Conservation (phyloP, 2,888 invertebrate species). For the Pegoplata infirma region DNA sequence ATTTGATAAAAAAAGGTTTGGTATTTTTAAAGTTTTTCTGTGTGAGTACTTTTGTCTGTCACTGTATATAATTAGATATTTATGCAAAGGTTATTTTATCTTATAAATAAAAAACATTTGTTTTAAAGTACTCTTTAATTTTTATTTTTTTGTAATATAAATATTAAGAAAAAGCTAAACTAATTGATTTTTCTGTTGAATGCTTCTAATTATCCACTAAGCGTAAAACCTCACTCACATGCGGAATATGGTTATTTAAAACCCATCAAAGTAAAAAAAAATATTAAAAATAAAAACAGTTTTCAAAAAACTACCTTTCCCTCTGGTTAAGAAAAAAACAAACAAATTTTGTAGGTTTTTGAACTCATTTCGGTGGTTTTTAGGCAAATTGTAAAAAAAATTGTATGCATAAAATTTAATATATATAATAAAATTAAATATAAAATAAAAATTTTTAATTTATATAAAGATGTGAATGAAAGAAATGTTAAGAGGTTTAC, state of each 20-base stretch:
- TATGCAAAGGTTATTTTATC: too few relatives aligned
- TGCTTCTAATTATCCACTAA: constrained; percentile 11
- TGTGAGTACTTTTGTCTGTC: too few relatives aligned
- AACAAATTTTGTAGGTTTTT: neutral
- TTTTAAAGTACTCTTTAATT: neutral
- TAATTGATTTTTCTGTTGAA: constrained; percentile 26
- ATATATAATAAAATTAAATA: neutral
- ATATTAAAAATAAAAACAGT: neutral
- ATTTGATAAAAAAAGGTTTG: too few relatives aligned
- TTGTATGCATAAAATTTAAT: neutral
- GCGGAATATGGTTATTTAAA: neutral
- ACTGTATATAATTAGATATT: neutral
- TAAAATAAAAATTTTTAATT: neutral
- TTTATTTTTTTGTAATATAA: too few relatives aligned
- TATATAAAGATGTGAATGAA: too few relatives aligned
- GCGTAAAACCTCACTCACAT: neutral
- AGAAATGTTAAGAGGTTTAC: too few relatives aligned
- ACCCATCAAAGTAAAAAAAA: neutral
- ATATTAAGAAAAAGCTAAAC: constrained; percentile 9
- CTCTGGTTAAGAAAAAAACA: neutral
- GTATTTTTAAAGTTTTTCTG: too few relatives aligned
- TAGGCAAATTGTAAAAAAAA: neutral
- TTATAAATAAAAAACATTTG: neutral
- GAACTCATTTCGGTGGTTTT: neutral
- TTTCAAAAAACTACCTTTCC: neutral